Conservation (phyloP, 2,797 vertebrate species). For the Schizothorax lantsangensis region DNA sequence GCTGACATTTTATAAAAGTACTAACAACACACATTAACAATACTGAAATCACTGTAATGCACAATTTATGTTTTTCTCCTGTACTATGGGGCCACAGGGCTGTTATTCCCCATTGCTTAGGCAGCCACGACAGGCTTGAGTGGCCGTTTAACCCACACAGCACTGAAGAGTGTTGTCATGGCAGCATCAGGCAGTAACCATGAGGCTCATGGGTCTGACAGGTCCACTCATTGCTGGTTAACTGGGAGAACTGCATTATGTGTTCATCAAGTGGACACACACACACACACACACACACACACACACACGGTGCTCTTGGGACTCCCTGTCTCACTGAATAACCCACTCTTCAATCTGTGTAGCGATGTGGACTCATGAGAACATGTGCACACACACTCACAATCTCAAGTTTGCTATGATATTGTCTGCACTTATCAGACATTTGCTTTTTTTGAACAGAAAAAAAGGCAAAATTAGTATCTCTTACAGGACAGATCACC, state of each 20-base stretch:
- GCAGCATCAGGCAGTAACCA: slow-evolving; percentile 54
- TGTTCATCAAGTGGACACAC: slow-evolving; percentile 56
- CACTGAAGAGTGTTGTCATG: slow-evolving; percentile 57
- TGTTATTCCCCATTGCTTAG: slow-evolving; percentile 27
- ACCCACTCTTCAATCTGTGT: slow-evolving; percentile 84
- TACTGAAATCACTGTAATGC: background rate
- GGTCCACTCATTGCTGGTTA: slow-evolving; percentile 60
- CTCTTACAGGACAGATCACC: background rate
- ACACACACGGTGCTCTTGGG: slow-evolving; percentile 72
- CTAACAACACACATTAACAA: background rate
- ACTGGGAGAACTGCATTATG: slow-evolving; percentile 58
- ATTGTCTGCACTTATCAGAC: background rate
- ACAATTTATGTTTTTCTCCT: background rate
- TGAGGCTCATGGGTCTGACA: slow-evolving; percentile 53
- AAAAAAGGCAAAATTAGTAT: background rate
- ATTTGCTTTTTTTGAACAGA: background rate
- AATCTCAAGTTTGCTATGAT: slow-evolving; percentile 15
- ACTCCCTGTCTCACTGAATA: slow-evolving; percentile 85
- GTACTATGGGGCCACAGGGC: background rate
- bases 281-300: slow-evolving; percentile 46
- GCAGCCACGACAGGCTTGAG: slow-evolving; percentile 49
- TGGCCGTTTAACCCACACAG: slow-evolving; percentile 55
- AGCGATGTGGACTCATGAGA: slow-evolving; percentile 40
- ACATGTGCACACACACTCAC: slow-evolving; percentile 27
- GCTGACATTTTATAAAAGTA: background rate